Percentiles rank a stretch among this genome's conserved stretches.
These are phyloP conservation scores for Cinclus mexicanus DNA, from an alignment of 2,113 vertebrate species.

Conservation along the genomic window DNA sequence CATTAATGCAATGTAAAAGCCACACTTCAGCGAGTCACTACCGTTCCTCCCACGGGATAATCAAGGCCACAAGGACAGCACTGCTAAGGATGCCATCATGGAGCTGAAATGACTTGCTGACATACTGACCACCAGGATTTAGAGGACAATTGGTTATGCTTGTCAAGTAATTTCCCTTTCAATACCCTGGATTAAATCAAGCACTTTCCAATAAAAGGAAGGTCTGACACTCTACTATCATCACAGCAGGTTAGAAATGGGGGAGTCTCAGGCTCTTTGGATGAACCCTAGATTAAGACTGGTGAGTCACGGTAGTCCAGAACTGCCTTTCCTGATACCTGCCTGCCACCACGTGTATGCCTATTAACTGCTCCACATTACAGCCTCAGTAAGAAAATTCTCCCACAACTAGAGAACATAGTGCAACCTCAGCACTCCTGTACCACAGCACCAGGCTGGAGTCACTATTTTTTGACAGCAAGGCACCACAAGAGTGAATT, in stretches of 20 bases:
- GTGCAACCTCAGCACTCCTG: neutral
- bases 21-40: neutral
- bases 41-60: neutral
- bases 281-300: neutral
- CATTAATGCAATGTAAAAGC: neutral
- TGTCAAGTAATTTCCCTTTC: neutral
- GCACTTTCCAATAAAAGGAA: neutral
- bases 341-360: neutral
- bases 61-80: neutral
- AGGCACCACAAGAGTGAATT: neutral
- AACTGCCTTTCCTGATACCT: neutral
- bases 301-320: fast-evolving
- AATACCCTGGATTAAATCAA: neutral
- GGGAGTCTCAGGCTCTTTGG: neutral
- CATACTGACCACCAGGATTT: neutral
- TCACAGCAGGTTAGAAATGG: neutral
- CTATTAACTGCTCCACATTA: neutral
- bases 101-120: neutral
- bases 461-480: neutral
- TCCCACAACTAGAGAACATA: neutral
- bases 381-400: neutral
- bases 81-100: neutral
- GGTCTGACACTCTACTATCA: neutral
- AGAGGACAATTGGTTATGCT: neutral
- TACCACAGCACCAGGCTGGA: neutral